Percentiles rank a stretch among this genome's conserved stretches.
These are phyloP conservation scores for Limnephilus auricula DNA, from an alignment of 2,888 invertebrate species.

Conservation along the genomic window DNA sequence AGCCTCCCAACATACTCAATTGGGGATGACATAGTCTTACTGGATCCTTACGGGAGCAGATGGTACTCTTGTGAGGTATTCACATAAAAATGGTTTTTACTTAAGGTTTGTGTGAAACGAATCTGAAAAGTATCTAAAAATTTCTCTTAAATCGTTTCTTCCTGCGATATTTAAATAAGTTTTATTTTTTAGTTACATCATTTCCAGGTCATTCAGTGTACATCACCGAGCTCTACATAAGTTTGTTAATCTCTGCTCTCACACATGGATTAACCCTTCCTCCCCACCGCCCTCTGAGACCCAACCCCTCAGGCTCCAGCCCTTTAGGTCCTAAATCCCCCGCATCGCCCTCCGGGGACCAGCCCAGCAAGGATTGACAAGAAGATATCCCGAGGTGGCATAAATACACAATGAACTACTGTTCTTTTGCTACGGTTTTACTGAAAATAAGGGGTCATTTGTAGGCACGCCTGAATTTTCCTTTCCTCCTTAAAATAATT, in stretches of 20 bases:
- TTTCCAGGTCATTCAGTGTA: neutral
- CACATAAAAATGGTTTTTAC: too few relatives aligned
- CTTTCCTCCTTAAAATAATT: neutral
- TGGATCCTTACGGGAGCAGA: too few relatives aligned
- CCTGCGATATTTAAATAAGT: neutral
- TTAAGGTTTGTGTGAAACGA: too few relatives aligned
- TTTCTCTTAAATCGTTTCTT: neutral
- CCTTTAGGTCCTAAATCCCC: constrained; percentile 41
- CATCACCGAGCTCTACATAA: neutral
- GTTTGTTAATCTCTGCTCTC: constrained; percentile 25
- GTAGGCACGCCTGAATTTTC: neutral
- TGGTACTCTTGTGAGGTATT: too few relatives aligned
- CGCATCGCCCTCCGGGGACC: constrained; percentile 54
- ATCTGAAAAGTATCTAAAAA: too few relatives aligned
- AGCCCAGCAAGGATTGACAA: constrained; percentile 61
- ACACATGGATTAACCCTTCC: constrained; percentile 23
- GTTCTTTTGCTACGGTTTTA: neutral
- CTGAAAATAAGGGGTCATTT: neutral
- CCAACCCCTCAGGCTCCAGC: constrained; percentile 44
- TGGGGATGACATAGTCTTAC: too few relatives aligned
- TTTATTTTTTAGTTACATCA: neutral
- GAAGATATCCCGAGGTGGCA: constrained; percentile 55
- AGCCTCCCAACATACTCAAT: too few relatives aligned
- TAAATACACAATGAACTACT: constrained; percentile 63
- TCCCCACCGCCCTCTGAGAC: neutral